Percentiles rank a stretch among this genome's conserved stretches.
These are phyloP conservation scores for Coregonus ussuriensis DNA, from an alignment of 2,797 vertebrate species.

Conservation along the genomic window DNA sequence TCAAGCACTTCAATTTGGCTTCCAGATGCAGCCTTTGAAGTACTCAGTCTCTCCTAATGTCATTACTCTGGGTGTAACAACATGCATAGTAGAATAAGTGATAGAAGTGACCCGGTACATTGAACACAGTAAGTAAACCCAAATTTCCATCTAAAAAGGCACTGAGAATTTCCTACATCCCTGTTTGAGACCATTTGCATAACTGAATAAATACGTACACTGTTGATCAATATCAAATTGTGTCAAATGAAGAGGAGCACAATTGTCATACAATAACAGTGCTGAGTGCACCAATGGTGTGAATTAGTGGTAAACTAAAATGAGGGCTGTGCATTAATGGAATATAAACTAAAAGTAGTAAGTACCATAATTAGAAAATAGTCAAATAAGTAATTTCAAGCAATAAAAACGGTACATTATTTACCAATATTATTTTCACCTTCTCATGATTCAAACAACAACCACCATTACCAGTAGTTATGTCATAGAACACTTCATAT, in stretches of 20 bases:
- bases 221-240: conserved; percentile 63
- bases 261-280: conserved; percentile 67
- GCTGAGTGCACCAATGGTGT: conserved; percentile 51
- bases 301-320: conserved; percentile 63
- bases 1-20: conserved; percentile 8
- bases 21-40: conserved; percentile 4
- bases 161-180: conserved; percentile 54
- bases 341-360: conserved; percentile 54
- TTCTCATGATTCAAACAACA: conserved; percentile 39
- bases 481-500: conserved; percentile 18
- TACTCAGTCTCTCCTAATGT: background rate
- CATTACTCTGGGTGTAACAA: background rate
- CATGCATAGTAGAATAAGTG: conserved; percentile 1
- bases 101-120: conserved; percentile 34
- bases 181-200: conserved; percentile 68
- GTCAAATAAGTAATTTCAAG: conserved; percentile 58
- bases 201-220: conserved; percentile 76
- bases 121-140: conserved; percentile 33
- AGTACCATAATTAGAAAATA: conserved; percentile 70
- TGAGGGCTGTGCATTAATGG: conserved; percentile 58
- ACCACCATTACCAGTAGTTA: conserved; percentile 47
- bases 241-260: conserved; percentile 37
- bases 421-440: conserved; percentile 58
- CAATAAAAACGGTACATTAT: conserved; percentile 62
- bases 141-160: conserved; percentile 66